Evolutionary conservation across 1,140 invertebrate species (phyloP), one percentile per base, ranked within the genome.

Genomic region (Potamilus streckersoni): DNA sequence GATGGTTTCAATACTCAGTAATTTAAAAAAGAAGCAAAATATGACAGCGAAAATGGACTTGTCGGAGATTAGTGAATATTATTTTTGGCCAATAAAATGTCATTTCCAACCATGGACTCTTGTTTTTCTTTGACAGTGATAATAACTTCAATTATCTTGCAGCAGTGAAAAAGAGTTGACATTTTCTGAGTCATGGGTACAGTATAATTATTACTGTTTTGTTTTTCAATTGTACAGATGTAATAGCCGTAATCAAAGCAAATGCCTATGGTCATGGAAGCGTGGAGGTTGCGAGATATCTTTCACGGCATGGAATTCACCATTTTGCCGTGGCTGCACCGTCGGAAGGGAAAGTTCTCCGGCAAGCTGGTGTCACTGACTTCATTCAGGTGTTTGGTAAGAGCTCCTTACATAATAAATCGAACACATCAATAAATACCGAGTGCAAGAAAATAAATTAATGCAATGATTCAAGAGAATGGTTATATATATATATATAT

Each of bases 201-300:
- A 27, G 17, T n/a, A n/a, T 19, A 62, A 63, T 61, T 11, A n/a
- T n/a, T 23, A 15, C 0, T 63, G 2, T 3, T 31, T 31, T 31
- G 27, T 31, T 31, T 31, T 31, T 31, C 27, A 31, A 62, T 63
- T 17, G 60, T 79, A 3, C 63, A 86, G 83, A 81, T 55, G 73
- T 83, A 2, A 85, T 84, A 14, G 83, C 82, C 13, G 82, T 85
- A 12, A 72, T 86, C 15, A 86, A 86, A 69, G 82, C 73, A 3
- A 82, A 83, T 67, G 85, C 85, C 13, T 86, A 86, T 66, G 85
- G 85, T 11, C 85, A 86, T 63, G 85, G 85, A 11, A 74, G 72
- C 61, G 76, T 81, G 23, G 69, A n/a, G 11, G 80, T 86, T 2
- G 70, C 80, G 11, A 59, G 69, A 59, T 74, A 79, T 49, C 80